Conservation (phyloP, 2,888 invertebrate species). For the Leptinotarsa rubiginosa region DNA sequence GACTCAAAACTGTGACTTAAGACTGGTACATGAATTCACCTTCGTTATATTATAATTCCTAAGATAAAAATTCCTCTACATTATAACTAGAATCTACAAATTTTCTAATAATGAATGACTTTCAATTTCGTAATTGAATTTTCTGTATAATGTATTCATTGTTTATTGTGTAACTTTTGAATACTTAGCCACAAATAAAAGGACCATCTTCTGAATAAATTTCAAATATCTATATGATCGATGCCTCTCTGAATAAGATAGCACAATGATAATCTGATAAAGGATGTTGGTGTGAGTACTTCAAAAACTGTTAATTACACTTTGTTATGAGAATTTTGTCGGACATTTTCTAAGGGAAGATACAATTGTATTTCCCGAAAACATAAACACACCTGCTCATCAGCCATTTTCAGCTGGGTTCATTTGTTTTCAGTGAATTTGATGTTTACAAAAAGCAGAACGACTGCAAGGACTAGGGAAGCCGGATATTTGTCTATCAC, state of each 20-base stretch:
- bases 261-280: neutral
- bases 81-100: no score
- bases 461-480: slow-evolving; percentile 30
- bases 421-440: slow-evolving; percentile 60
- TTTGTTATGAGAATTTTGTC: slow-evolving; percentile 7
- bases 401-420: slow-evolving; percentile 76
- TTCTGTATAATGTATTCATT: neutral
- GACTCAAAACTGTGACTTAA: no score
- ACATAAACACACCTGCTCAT: slow-evolving; percentile 76
- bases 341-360: slow-evolving; percentile 6
- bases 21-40: no score
- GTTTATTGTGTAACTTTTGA: slow-evolving; percentile 1
- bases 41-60: no score
- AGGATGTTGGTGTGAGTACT: neutral
- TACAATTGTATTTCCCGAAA: neutral
- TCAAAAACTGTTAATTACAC: neutral
- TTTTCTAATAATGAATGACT: neutral
- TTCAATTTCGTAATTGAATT: slow-evolving; percentile 2
- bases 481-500: slow-evolving; percentile 46
- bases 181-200: neutral
- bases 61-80: no score
- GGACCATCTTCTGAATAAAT: neutral
- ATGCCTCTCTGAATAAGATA: neutral
- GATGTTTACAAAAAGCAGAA: slow-evolving; percentile 33
- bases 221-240: neutral